Base-by-base conservation (phyloP, 2,113 vertebrate genomes). In the Rhodinocichla rosea region DNA sequence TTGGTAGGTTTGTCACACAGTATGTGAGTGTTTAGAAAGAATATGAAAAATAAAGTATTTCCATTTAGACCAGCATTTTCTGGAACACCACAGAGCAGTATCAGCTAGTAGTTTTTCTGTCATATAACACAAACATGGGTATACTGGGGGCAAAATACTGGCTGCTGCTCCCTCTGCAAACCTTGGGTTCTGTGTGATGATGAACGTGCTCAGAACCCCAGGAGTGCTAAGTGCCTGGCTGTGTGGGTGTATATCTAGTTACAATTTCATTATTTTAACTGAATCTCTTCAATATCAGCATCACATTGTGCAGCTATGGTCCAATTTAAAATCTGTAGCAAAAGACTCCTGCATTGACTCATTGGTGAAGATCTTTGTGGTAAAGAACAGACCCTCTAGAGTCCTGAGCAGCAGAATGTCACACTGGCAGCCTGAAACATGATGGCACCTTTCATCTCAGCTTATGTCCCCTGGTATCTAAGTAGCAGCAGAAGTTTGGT, bases 381-480 rank as follows among this genome's bases (percentile, higher is more conserved):
- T 87, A 64, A 93, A 35, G 3, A 2, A 57, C 23, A 68, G 84
- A 89, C 23, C 33, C 33, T 92, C 83, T 67, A 40, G 65, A 73
- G 33, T 68, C 40, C 82, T 78, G 53, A 82, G 59, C 60, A 64
- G 49, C 30, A 44, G 82, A 89, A 56, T 45, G 18, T 15, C 73
- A 69, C 59, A 13, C 23, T 44, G 39, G 40, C 71, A 78, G 57
- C 17, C 6, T 11, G 35, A n/a, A 52, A 70, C 2, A 1, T 56
- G 35, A 79, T 79, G 80, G 39, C 42, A 30, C 57, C 55, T 94
- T 97, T 95, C 87, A 95, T 96, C 86, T 92, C 53, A 33, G 23
- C 47, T 95, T 93, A 52, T 50, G 62, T 64, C 75, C 57, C 75
- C 40, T 85, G 53, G 18, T 17, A 81, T 39, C 83, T 40, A 69